Base-by-base conservation (phyloP, 2,797 vertebrate species). In the Crypturellus tataupa region DNA sequence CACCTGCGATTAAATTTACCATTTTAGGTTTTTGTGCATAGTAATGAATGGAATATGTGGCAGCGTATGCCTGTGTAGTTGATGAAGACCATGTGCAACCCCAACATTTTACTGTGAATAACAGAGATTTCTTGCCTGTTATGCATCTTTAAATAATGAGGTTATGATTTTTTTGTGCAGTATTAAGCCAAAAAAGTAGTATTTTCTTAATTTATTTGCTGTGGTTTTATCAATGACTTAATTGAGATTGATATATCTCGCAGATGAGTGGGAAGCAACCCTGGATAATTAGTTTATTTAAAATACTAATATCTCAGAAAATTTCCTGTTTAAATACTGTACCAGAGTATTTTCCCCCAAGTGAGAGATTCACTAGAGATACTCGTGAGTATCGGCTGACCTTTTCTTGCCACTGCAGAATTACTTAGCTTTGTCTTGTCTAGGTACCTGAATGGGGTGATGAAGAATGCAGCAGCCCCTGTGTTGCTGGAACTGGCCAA, bases 401-500 rank as follows among this genome's bases (percentile, higher is more conserved):
- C 97, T 98, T 97, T 97, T 98, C 97, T 97, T 97, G 94, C 97
- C 97, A 96, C 97, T 97, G 56, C 60, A 87, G 97, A 95, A 97
- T 97, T 96, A 95, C 96, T 80, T 98, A 96, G 80, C 95, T 98
- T 98, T 97, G 95, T 98, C 93, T 98, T 97, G 89, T 97, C 95
- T 98, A 99, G 99, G 98, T 99, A 99, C 97, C 98, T 98, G 97
- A 98, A 96, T 96, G 98, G 98, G 92, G 98, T 99, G 96, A 97
- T 96, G 96, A 98, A 97, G 94, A 98, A 98, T 97, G 98, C 99
- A 96, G 92, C 97, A 94, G 98, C 98, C 96, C 98, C 99, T 24
- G 98, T 99, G 95, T 98, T 99, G 94, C 98, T 99, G 97, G 98
- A 99, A 89, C 96, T 99, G 96, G 99, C 99, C 98, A 99, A 99